These are phyloP conservation scores for Hephaestus fuliginosus DNA, from an alignment of 2,797 vertebrate species.

Conservation along the genomic window DNA sequence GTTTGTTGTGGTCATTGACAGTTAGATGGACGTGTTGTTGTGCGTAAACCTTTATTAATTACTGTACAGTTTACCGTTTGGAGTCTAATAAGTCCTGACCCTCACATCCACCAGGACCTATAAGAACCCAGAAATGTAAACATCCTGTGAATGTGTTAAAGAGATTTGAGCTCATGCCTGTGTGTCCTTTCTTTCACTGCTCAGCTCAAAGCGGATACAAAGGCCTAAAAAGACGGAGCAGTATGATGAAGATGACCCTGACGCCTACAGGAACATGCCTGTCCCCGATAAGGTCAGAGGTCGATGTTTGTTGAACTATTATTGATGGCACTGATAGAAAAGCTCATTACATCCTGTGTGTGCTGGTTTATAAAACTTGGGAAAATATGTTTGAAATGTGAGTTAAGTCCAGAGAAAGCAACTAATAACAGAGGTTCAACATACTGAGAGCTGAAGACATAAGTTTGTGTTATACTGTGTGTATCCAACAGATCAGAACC, in stretches of 20 bases:
- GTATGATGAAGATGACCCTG: constrained; percentile 83
- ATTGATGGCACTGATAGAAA: not conserved
- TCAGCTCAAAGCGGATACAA: constrained; percentile 63
- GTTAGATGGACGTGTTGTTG: not conserved
- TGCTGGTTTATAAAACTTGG: not conserved
- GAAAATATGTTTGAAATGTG: not conserved
- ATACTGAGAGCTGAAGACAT: too few relatives aligned
- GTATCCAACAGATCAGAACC: not conserved
- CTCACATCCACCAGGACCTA: too few relatives aligned
- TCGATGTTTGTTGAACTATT: too few relatives aligned
- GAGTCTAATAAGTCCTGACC: not conserved
- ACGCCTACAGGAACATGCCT: constrained; percentile 74
- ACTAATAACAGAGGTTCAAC: not conserved
- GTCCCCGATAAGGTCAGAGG: constrained; percentile 83
- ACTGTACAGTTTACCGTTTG: not conserved
- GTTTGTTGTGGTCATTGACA: not conserved
- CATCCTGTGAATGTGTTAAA: not conserved
- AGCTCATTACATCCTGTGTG: not conserved
- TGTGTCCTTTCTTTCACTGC: not conserved
- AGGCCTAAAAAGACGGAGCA: constrained; percentile 58
- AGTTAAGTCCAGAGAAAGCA: not conserved
- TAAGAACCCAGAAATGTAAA: not conserved
- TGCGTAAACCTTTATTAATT: not conserved
- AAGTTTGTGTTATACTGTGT: not conserved
- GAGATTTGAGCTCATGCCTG: fast-evolving